Conservation (phyloP, 2,888 invertebrate species). For the Latrodectus hesperus region DNA sequence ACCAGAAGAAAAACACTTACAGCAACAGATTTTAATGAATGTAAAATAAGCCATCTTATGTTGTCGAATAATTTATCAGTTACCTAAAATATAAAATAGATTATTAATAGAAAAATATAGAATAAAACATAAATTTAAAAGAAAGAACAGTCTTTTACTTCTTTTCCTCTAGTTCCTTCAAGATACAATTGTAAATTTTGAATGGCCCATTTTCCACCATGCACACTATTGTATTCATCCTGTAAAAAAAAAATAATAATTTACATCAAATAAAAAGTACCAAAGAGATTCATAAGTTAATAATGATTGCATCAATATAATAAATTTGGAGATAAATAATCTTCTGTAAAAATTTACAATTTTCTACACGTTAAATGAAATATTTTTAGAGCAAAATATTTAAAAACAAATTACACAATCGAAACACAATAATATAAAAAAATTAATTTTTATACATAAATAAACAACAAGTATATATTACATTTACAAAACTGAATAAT, state of each 20-base stretch:
- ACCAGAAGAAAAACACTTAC: slow-evolving; percentile 77
- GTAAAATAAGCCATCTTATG: slow-evolving; percentile 85
- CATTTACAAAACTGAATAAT: no score
- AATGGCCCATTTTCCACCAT: slow-evolving; percentile 95
- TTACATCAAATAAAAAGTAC: neutral
- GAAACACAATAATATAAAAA: no score
- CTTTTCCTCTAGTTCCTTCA: slow-evolving; percentile 91
- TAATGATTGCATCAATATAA: no score
- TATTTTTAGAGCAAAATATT: no score
- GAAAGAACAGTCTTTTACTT: slow-evolving; percentile 77
- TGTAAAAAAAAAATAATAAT: slow-evolving; percentile 73
- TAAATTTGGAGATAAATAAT: no score
- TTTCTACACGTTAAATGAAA: no score
- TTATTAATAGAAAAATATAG: slow-evolving; percentile 1
- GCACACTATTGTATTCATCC: slow-evolving; percentile 94
- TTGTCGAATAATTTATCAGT: slow-evolving; percentile 91
- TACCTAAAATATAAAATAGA: slow-evolving; percentile 35
- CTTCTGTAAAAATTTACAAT: no score
- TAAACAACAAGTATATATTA: no score
- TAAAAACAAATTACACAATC: no score
- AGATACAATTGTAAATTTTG: slow-evolving; percentile 91
- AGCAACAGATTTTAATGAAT: slow-evolving; percentile 93
- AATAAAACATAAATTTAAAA: neutral
- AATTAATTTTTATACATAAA: no score
- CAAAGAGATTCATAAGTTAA: no score